Percentiles rank a stretch among this genome's conserved stretches.
Conservation (phyloP, 2,113 vertebrate species). For the Origma solitaria region DNA sequence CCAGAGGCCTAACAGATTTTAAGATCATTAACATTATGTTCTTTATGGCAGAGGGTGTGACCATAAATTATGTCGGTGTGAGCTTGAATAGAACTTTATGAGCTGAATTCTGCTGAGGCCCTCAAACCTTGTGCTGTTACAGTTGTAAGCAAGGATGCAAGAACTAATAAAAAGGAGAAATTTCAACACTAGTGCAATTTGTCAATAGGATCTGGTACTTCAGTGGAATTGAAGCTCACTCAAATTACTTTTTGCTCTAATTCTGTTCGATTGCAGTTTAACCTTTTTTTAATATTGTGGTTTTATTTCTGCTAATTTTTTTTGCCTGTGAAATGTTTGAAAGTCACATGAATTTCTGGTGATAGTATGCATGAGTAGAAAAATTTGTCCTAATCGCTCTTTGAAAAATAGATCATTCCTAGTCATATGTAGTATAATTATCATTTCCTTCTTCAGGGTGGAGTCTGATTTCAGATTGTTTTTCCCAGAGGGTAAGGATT, state of each 20-base stretch:
- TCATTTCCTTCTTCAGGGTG: not conserved
- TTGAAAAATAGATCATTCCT: slow-evolving; percentile 41
- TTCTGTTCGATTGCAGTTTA: not conserved
- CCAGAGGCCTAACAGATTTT: slow-evolving; percentile 17
- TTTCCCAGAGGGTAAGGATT: slow-evolving; percentile 44
- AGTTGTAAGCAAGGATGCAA: slow-evolving; percentile 31
- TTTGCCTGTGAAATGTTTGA: not conserved
- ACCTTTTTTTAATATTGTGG: not conserved
- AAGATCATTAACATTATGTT: slow-evolving; percentile 47
- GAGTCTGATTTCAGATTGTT: slow-evolving; percentile 31
- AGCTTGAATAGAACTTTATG: slow-evolving; percentile 1
- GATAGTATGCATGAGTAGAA: not conserved
- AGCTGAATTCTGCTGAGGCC: slow-evolving; percentile 32
- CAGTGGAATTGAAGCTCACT: not conserved
- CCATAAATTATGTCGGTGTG: slow-evolving; percentile 41
- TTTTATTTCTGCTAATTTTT: not conserved
- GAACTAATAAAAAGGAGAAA: slow-evolving; percentile 13
- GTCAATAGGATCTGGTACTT: not conserved
- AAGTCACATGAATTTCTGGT: not conserved
- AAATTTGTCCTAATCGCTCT: not conserved
- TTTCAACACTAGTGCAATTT: not conserved
- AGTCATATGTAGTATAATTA: not conserved
- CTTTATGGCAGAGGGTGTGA: not conserved
- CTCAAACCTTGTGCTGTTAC: not conserved
- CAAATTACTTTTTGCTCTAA: not conserved